Evolutionary conservation across 2,797 vertebrate genomes (phyloP).

Genomic region (Scyliorhinus canicula): DNA sequence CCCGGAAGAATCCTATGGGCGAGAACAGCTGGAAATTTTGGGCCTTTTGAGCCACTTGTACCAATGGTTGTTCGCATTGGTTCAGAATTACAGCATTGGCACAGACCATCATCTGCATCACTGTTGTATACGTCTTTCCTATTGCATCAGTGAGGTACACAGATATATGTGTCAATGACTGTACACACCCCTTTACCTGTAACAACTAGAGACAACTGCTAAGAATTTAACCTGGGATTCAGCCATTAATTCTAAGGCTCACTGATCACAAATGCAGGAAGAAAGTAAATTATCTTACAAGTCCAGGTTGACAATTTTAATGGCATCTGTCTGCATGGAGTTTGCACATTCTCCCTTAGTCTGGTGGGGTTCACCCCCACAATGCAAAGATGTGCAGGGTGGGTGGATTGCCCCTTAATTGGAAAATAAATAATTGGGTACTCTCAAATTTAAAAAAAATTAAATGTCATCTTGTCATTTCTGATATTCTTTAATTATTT

Average conservation of each 20-base stretch:
- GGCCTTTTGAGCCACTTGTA: no score
- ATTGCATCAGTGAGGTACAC: neutral
- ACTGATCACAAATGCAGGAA: neutral
- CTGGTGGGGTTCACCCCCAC: no score
- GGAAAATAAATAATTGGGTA: no score
- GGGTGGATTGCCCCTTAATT: no score
- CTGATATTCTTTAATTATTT: neutral
- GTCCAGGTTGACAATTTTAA: neutral
- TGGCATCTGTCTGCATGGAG: no score
- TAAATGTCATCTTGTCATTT: no score
- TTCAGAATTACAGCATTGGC: neutral
- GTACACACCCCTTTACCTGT: neutral
- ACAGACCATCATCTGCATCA: neutral
- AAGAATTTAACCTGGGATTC: neutral
- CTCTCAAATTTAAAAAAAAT: no score
- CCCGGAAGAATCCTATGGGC: no score
- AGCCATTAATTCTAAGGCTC: neutral
- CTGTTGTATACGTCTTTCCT: neutral
- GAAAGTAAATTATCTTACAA: neutral
- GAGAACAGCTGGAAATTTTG: no score
- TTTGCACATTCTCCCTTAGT: no score
- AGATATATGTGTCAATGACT: neutral
- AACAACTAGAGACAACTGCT: neutral
- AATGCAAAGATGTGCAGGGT: no score
- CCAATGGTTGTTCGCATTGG: neutral